phyloP scores from a whole-genome alignment of 2,888 invertebrate genomes.

The Pedicia rivosa region DNA sequence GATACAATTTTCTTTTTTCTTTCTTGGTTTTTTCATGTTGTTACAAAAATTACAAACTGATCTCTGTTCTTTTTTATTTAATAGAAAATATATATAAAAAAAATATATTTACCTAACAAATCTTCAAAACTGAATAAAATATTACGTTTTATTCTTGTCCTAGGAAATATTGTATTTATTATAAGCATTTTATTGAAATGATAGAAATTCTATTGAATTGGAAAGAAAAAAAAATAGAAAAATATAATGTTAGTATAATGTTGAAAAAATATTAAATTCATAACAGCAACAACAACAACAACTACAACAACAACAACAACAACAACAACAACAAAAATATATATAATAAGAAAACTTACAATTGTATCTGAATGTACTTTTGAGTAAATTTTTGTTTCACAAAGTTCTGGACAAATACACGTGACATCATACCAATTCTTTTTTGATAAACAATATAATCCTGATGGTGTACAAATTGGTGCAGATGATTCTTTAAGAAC shows the following conservation, averaged over 20 bases:
- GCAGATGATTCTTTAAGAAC: neutral
- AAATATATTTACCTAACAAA: slow-evolving; percentile 5
- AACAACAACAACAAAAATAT: no score
- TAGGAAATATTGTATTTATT: slow-evolving; percentile 4
- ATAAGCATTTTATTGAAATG: slow-evolving; percentile 2
- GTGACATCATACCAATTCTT: slow-evolving; percentile 6
- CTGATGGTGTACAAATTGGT: neutral
- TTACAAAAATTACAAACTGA: no score
- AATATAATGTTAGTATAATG: no score
- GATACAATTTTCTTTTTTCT: no score
- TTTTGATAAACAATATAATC: slow-evolving; percentile 2
- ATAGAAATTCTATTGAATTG: neutral
- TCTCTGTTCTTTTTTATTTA: no score
- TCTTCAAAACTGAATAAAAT: slow-evolving; percentile 9
- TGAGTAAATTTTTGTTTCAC: slow-evolving; percentile 16
- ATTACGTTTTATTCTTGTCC: slow-evolving; percentile 5
- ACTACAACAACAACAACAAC: no score
- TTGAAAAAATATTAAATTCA: no score
- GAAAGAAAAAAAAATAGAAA: neutral
- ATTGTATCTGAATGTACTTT: neutral
- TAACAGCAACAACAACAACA: no score
- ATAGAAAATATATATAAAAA: no score
- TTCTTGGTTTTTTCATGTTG: no score
- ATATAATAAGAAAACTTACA: no score
- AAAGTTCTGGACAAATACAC: slow-evolving; percentile 20